Evolutionary conservation across 2,797 vertebrate genomes (phyloP).

Genomic region (Alectoris magna): DNA sequence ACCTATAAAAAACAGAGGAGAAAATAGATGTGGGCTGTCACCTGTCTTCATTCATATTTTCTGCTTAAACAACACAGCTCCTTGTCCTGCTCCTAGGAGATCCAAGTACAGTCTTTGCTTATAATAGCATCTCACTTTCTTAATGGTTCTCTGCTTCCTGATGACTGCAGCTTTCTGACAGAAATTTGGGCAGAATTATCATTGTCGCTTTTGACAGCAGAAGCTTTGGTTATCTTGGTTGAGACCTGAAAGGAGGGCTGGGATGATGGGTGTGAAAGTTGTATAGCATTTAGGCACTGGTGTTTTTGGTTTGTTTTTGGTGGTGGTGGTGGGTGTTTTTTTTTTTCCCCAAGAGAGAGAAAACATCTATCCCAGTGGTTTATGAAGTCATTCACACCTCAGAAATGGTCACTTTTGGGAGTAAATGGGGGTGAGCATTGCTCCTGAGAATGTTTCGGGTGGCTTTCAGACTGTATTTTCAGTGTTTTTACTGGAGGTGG

Average conservation of each 20-base stretch:
- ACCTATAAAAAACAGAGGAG: not conserved
- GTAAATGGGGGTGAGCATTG: fast-evolving
- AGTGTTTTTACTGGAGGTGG: not conserved
- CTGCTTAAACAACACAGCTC: not conserved
- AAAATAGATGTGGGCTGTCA: not conserved
- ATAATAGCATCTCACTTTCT: not conserved
- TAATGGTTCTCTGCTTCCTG: not conserved
- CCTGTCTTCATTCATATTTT: not conserved
- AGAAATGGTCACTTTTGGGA: not conserved
- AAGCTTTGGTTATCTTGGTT: not conserved
- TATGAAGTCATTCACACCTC: not conserved
- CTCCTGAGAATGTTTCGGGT: not conserved
- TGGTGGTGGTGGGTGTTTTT: too few relatives aligned
- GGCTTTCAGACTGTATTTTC: fast-evolving
- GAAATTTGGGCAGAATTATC: not conserved
- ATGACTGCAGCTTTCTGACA: not conserved
- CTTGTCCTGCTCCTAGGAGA: not conserved
- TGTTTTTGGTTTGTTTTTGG: too few relatives aligned
- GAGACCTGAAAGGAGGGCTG: not conserved
- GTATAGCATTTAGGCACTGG: not conserved
- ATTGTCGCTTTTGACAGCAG: not conserved
- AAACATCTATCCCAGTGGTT: not conserved
- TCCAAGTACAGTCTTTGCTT: not conserved
- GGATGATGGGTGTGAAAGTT: not conserved
- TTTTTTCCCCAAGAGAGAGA: not conserved